Percentiles rank a stretch among this genome's conserved stretches.
Evolutionary conservation across 35 echinoderm and acorn worm species (phyloP).

Genomic region (Lytechinus variegatus): DNA sequence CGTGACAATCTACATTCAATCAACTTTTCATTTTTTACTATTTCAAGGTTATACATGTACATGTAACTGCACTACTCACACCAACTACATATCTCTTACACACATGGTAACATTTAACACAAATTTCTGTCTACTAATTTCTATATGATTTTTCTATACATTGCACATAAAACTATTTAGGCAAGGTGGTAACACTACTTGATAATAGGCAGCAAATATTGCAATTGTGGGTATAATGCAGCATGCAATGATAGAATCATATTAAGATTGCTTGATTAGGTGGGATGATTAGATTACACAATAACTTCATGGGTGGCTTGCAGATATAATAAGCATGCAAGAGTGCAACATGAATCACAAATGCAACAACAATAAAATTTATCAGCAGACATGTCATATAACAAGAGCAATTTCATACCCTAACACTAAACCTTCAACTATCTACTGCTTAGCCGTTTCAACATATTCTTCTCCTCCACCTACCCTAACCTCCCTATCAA

Average conservation of each 20-base stretch:
- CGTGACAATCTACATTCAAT: too few relatives aligned
- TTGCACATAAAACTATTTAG: not conserved
- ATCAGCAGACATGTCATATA: not conserved
- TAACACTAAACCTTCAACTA: not conserved
- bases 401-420: not conserved
- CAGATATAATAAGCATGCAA: conserved; percentile 2
- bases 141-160: not conserved
- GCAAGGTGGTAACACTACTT: not conserved
- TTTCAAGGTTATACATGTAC: not conserved
- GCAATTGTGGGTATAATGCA: not conserved
- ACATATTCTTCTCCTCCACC: not conserved
- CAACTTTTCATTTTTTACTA: not conserved
- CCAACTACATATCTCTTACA: not conserved
- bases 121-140: not conserved
- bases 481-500: not conserved
- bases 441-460: not conserved
- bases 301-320: not conserved
- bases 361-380: not conserved
- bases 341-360: not conserved
- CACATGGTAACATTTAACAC: not conserved
- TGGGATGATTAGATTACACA: not conserved
- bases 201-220: not conserved
- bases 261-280: not conserved
- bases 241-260: not conserved
- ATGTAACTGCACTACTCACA: not conserved